A percentile compares a stretch with the other conserved stretches of the same genome.
phyloP scores from a whole-genome alignment of 2,113 vertebrate genomes.

The Chamaea fasciata region DNA sequence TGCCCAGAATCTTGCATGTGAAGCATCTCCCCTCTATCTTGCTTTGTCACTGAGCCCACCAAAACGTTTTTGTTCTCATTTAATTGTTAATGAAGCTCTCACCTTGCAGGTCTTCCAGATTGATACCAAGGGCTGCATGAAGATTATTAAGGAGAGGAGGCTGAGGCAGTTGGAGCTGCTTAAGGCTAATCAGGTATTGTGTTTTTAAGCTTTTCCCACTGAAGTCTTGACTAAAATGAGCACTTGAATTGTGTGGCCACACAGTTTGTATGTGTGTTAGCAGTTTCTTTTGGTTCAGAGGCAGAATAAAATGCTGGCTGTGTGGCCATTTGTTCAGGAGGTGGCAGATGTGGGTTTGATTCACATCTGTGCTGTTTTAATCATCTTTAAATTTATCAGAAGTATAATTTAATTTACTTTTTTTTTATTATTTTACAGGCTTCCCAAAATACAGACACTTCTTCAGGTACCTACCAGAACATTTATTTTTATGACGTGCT shows the following conservation, averaged over 20 bases:
- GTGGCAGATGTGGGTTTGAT: background rate
- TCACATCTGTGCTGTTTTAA: background rate
- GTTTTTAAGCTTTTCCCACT: background rate
- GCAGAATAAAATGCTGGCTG: background rate
- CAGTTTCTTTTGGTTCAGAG: background rate
- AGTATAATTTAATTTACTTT: background rate
- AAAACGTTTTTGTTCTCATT: background rate
- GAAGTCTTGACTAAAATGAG: background rate
- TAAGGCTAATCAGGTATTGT: conserved; percentile 28
- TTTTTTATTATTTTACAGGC: conserved; percentile 52
- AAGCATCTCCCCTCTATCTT: background rate
- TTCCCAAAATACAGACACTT: background rate
- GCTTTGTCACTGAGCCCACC: background rate
- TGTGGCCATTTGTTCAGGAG: background rate
- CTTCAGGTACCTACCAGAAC: conserved; percentile 59
- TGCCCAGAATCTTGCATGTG: background rate
- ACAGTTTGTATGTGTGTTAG: background rate
- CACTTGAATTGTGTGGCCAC: background rate
- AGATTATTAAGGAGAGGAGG: conserved; percentile 71
- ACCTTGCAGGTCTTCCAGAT: conserved; percentile 75
- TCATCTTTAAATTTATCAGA: background rate
- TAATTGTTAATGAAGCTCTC: background rate
- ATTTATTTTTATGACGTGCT: background rate
- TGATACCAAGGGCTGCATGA: conserved; percentile 81
- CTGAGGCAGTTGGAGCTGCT: background rate